Evolutionary conservation across 2,113 vertebrate genomes (phyloP).

Genomic region (Talpa occidentalis): DNA sequence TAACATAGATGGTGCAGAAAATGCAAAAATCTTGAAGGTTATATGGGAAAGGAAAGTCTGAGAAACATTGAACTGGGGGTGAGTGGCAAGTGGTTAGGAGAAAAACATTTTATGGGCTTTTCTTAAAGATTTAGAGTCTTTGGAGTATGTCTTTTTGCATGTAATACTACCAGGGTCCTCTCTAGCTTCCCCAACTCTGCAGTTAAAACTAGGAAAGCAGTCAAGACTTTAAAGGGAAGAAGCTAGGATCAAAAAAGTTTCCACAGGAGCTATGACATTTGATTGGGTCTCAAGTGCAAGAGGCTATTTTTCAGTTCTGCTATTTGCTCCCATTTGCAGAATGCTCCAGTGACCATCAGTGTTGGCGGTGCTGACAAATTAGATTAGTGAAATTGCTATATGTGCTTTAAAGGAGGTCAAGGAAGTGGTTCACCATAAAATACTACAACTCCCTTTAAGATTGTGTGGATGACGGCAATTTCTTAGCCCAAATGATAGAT

Average conservation of each 20-base stretch:
- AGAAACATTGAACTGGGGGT: not conserved
- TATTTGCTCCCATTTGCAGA: not conserved
- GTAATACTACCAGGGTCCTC: not conserved
- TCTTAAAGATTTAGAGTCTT: not conserved
- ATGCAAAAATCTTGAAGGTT: not conserved
- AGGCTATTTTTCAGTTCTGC: not conserved
- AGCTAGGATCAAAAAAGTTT: not conserved
- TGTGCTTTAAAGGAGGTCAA: constrained; percentile 35
- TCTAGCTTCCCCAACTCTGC: not conserved
- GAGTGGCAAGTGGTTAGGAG: not conserved
- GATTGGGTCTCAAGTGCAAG: not conserved
- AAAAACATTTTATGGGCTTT: not conserved
- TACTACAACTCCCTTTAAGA: constrained; percentile 20
- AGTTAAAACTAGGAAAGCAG: not conserved
- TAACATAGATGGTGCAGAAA: not conserved
- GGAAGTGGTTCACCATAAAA: constrained; percentile 70
- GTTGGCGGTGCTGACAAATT: constrained; percentile 13
- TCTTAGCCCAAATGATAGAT: constrained; percentile 43
- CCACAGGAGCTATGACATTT: not conserved
- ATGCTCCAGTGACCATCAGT: not conserved
- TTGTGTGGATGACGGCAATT: not conserved
- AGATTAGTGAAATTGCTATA: not conserved
- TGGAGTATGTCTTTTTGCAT: not conserved
- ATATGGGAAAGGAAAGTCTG: not conserved
- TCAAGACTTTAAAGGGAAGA: not conserved